Evolutionary conservation across 2,888 invertebrate genomes (phyloP).

Genomic region (Trichogramma dendrolimi): DNA sequence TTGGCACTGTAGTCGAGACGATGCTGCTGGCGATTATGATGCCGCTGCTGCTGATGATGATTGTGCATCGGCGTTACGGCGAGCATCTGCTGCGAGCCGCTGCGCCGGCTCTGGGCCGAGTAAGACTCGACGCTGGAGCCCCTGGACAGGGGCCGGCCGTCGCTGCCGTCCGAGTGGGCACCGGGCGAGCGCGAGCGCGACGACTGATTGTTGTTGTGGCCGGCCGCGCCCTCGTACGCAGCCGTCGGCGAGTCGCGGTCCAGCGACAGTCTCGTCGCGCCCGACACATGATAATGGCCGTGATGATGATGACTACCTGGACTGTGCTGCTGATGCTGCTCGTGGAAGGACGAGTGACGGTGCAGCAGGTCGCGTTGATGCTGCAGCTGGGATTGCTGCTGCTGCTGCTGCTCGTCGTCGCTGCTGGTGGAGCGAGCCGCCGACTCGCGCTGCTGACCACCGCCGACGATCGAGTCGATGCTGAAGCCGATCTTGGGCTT

Average conservation of each 20-base stretch:
- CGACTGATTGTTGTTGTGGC: too few species aligned
- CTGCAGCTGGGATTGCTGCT: constrained; percentile 4
- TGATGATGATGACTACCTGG: constrained; percentile 33
- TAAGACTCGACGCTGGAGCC: neutral
- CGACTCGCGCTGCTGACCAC: constrained; percentile 43
- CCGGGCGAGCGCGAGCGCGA: constrained; percentile 48
- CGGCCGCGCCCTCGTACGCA: constrained; percentile 42
- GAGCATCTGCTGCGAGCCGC: constrained; percentile 11
- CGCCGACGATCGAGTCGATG: constrained; percentile 90
- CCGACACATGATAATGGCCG: constrained; percentile 17
- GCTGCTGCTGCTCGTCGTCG: constrained; percentile 9
- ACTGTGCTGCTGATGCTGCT: constrained; percentile 18
- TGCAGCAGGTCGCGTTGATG: constrained; percentile 3
- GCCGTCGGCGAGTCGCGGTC: constrained; percentile 29
- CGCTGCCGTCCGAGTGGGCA: constrained; percentile 50
- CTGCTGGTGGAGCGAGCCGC: constrained; percentile 24
- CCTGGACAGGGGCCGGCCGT: constrained; percentile 40
- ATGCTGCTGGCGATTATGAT: constrained; percentile 25
- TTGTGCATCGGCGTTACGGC: constrained; percentile 27
- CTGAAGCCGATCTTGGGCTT: constrained; percentile 93
- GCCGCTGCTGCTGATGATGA: constrained; percentile 7
- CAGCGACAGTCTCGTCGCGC: constrained; percentile 22
- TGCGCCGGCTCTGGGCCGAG: neutral
- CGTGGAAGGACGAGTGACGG: constrained; percentile 2
- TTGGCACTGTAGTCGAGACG: constrained; percentile 31